Percentiles rank a stretch among this genome's conserved stretches.
These are phyloP conservation scores for Pilophorus perplexus DNA, from an alignment of 2,888 invertebrate species.

Conservation along the genomic window DNA sequence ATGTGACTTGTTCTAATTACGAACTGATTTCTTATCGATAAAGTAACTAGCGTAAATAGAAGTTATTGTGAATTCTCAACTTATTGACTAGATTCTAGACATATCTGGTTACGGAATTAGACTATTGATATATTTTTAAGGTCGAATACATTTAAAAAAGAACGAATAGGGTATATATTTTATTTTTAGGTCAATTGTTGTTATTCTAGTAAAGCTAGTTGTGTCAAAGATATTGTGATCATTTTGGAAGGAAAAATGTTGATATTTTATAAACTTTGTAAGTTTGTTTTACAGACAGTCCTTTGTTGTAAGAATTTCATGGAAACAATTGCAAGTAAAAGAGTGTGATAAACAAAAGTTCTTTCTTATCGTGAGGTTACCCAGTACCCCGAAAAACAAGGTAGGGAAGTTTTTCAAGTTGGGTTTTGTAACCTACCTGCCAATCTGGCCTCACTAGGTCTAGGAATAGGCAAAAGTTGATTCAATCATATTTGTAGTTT, in stretches of 20 bases:
- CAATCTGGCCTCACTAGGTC: too few species aligned
- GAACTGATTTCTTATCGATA: too few species aligned
- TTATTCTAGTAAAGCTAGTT: too few species aligned
- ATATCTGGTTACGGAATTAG: slow-evolving; percentile 8
- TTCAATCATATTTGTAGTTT: too few species aligned
- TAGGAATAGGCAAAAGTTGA: too few species aligned
- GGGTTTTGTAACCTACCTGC: too few species aligned
- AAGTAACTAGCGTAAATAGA: too few species aligned
- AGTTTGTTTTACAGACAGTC: not conserved
- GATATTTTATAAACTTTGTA: slow-evolving; percentile 23
- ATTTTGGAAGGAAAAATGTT: not conserved
- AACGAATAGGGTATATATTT: slow-evolving; percentile 11
- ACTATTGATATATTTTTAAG: slow-evolving; percentile 17
- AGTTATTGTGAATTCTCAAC: not conserved
- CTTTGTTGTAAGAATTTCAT: slow-evolving; percentile 17
- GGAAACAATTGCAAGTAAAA: slow-evolving; percentile 18
- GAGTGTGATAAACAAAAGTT: slow-evolving; percentile 11
- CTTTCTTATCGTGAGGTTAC: slow-evolving; percentile 24
- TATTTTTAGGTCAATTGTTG: too few species aligned
- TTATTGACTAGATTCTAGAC: not conserved
- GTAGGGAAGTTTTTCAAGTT: slow-evolving; percentile 11
- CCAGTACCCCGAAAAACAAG: slow-evolving; percentile 19
- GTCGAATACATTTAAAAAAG: not conserved
- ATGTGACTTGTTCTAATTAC: too few species aligned
- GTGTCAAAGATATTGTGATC: too few species aligned